Conservation (phyloP, 2,113 vertebrate species). For the Atlantisia rogersi region DNA sequence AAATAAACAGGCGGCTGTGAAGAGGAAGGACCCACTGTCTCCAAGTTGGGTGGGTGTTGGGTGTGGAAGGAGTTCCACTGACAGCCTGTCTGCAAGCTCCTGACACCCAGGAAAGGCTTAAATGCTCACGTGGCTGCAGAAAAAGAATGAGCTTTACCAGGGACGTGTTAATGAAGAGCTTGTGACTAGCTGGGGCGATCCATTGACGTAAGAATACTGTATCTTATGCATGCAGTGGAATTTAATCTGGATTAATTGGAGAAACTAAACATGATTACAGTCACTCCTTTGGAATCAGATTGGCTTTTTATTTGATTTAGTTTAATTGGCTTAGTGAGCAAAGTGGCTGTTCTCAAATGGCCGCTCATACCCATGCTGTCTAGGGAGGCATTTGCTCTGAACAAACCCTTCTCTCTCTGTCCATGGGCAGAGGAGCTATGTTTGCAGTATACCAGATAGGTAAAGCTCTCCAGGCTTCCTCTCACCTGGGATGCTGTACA, state of each 20-base stretch:
- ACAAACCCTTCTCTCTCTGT: neutral
- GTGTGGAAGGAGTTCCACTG: neutral
- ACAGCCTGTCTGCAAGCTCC: neutral
- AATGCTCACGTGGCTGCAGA: neutral
- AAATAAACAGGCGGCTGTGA: neutral
- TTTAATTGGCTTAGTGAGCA: neutral
- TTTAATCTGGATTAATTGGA: constrained; percentile 29
- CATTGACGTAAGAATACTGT: neutral
- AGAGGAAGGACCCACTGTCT: neutral
- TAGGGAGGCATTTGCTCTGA: neutral
- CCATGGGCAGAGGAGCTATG: neutral
- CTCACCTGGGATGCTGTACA: neutral
- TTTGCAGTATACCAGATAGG: rapidly evolving
- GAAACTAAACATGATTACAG: neutral
- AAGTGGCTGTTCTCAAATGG: neutral
- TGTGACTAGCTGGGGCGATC: neutral
- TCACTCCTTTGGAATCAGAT: neutral
- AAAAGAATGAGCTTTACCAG: neutral
- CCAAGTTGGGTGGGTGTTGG: neutral
- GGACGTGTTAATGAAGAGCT: neutral
- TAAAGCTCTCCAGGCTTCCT: neutral
- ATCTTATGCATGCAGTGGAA: neutral
- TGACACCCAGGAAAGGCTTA: neutral
- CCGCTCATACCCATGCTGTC: neutral
- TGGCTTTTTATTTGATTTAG: neutral